These are phyloP conservation scores for Caerostris extrusa DNA, from an alignment of 1,140 invertebrate species.

Conservation along the genomic window DNA sequence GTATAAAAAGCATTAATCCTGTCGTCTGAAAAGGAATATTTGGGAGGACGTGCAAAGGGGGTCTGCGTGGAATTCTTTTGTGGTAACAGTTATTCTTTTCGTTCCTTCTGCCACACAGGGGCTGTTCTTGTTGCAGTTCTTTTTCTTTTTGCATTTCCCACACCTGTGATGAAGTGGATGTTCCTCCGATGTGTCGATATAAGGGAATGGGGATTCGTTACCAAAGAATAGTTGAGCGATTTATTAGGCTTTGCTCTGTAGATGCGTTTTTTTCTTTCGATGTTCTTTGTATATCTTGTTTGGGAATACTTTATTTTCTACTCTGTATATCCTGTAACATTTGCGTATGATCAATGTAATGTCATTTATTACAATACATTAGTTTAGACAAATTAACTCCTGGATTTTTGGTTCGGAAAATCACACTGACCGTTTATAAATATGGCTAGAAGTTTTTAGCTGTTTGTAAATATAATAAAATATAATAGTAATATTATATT, in stretches of 20 bases:
- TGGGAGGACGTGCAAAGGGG: background rate
- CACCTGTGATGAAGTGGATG: slow-evolving; percentile 58
- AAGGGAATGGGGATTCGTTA: background rate
- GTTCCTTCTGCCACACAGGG: background rate
- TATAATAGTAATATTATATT: no score
- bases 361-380: no score
- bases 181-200: background rate
- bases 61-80: slow-evolving; percentile 62
- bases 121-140: background rate
- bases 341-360: no score
- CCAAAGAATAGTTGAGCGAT: background rate
- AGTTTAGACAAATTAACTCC: no score
- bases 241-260: background rate
- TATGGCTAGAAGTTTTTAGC: no score
- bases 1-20: slow-evolving; percentile 66
- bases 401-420: no score
- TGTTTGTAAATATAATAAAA: no score
- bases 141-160: slow-evolving; percentile 9
- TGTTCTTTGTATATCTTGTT: background rate
- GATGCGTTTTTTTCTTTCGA: background rate
- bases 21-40: slow-evolving; percentile 63
- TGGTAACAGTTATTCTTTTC: slow-evolving; percentile 72
- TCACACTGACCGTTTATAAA: no score
- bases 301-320: no score
- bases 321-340: no score